These are phyloP conservation scores for Sepiola atlantica DNA, from an alignment of 2,888 invertebrate genomes.

Conservation along the genomic window DNA sequence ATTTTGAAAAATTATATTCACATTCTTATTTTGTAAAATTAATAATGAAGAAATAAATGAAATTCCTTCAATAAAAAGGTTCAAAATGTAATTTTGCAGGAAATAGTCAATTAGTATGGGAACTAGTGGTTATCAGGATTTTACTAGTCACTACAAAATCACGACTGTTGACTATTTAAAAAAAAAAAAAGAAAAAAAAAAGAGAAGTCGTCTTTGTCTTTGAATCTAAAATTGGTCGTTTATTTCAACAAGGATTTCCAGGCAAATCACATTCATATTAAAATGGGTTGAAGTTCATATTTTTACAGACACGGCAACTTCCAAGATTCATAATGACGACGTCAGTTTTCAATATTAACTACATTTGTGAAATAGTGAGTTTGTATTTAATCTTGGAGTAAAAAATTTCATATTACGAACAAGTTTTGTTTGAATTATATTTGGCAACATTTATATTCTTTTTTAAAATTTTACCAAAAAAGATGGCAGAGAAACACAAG, in stretches of 20 bases:
- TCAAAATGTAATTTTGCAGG: slow-evolving; percentile 7
- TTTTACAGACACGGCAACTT: not conserved
- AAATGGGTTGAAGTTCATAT: not conserved
- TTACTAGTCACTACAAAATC: slow-evolving; percentile 32
- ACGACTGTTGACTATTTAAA: slow-evolving; percentile 32
- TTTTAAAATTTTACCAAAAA: not conserved
- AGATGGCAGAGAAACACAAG: not conserved
- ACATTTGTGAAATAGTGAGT: not conserved
- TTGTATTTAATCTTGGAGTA: not conserved
- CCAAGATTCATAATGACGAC: not conserved
- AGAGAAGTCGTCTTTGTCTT: too few relatives aligned
- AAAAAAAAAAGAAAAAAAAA: not conserved
- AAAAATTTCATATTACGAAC: not conserved
- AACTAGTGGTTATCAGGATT: not conserved
- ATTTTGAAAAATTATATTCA: not conserved
- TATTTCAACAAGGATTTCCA: not conserved
- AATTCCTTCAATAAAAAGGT: not conserved
- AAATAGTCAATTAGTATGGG: slow-evolving; percentile 32
- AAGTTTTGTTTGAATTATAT: not conserved
- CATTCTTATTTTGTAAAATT: slow-evolving; percentile 14
- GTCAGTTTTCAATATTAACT: not conserved
- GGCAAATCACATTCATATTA: not conserved
- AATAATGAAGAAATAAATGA: not conserved
- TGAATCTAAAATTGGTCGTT: not conserved
- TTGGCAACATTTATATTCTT: not conserved